Conservation (phyloP, 2,888 invertebrate genomes). For the Drosophila kanekoi region DNA sequence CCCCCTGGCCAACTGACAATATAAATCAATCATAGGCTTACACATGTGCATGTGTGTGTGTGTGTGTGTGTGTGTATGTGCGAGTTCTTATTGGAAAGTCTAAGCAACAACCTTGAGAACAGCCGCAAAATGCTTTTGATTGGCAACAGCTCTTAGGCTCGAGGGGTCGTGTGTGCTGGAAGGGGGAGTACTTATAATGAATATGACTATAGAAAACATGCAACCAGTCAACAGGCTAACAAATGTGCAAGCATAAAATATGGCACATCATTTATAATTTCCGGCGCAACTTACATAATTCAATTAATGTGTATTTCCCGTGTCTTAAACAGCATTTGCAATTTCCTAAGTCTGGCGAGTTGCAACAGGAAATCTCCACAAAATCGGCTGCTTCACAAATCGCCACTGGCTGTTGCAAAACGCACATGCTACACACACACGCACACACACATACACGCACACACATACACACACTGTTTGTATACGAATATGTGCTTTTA, state of each 20-base stretch:
- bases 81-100: conserved; percentile 76
- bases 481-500: conserved; percentile 5
- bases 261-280: conserved; percentile 78
- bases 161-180: neutral
- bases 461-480: neutral
- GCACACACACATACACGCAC: neutral
- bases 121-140: conserved; percentile 57
- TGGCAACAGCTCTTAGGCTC: conserved; percentile 51
- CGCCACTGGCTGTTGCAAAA: conserved; percentile 52
- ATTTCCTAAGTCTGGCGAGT: conserved; percentile 45
- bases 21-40: conserved; percentile 73
- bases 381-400: conserved; percentile 39
- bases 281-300: conserved; percentile 71
- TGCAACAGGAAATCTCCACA: conserved; percentile 57
- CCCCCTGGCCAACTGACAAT: conserved; percentile 64
- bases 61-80: conserved; percentile 14
- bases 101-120: conserved; percentile 64
- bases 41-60: conserved; percentile 12
- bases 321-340: conserved; percentile 36
- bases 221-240: conserved; percentile 8
- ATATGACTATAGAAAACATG: conserved; percentile 31
- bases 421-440: conserved; percentile 19
- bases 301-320: conserved; percentile 75
- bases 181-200: conserved; percentile 26
- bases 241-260: conserved; percentile 56